Percentiles rank a stretch among this genome's conserved stretches.
Evolutionary conservation across 1,140 invertebrate species (phyloP).

Genomic region (Drosophila insularis): DNA sequence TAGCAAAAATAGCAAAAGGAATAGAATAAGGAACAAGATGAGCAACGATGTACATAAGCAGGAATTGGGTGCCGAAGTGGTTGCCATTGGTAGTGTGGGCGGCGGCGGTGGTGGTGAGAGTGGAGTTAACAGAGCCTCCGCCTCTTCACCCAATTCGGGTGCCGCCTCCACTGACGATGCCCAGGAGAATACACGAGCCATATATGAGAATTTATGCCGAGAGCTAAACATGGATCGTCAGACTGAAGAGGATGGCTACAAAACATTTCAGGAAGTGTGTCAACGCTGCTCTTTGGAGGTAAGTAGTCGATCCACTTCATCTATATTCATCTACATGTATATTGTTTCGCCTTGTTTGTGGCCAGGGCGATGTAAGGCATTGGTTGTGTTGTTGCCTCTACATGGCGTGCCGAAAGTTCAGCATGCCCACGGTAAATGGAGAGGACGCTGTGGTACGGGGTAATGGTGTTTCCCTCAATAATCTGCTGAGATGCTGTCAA

Average conservation of each 20-base stretch:
- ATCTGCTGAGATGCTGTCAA: constrained; percentile 93
- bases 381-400: constrained; percentile 98
- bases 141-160: background rate
- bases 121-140: constrained; percentile 21
- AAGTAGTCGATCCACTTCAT: constrained; percentile 3
- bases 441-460: constrained; percentile 89
- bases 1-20: constrained; percentile 13
- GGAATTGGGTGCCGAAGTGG: constrained; percentile 65
- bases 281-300: constrained; percentile 72
- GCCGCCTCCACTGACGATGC: constrained; percentile 40
- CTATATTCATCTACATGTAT: background rate
- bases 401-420: constrained; percentile 92
- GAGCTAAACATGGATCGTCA: constrained; percentile 77
- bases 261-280: constrained; percentile 59
- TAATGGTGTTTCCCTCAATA: constrained; percentile 95
- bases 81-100: constrained; percentile 31
- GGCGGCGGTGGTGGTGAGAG: constrained; percentile 14
- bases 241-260: constrained; percentile 68
- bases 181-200: constrained; percentile 48
- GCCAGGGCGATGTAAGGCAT: constrained; percentile 93
- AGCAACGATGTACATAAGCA: constrained; percentile 62
- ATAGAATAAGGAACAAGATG: constrained; percentile 23
- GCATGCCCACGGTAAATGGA: constrained; percentile 90
- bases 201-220: constrained; percentile 69
- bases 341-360: constrained; percentile 52